These are phyloP conservation scores for Tenthredo amoena DNA, from an alignment of 2,888 invertebrate species.

Conservation along the genomic window DNA sequence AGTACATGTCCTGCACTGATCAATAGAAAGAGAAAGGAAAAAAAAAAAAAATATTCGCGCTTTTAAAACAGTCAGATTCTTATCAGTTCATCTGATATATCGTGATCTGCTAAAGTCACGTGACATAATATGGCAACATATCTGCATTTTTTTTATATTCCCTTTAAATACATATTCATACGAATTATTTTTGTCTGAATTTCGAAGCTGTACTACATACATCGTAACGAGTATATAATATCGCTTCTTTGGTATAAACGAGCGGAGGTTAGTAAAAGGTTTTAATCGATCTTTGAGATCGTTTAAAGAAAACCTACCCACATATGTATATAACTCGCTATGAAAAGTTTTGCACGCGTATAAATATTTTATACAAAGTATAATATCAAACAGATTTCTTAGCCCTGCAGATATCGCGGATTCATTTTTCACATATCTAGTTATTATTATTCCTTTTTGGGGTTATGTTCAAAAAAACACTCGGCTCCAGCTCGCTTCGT, in stretches of 20 bases:
- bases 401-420: too few species aligned
- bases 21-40: neutral
- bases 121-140: constrained; percentile 61
- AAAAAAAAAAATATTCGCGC: neutral
- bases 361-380: too few species aligned
- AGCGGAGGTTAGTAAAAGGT: too few species aligned
- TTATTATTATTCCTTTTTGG: neutral
- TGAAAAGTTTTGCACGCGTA: too few species aligned
- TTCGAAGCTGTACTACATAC: neutral
- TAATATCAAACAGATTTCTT: too few species aligned
- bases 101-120: constrained; percentile 60
- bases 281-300: too few species aligned
- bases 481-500: neutral
- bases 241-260: too few species aligned
- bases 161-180: neutral
- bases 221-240: too few species aligned
- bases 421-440: neutral
- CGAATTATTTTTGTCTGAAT: neutral
- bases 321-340: too few species aligned
- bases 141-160: constrained; percentile 59
- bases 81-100: constrained; percentile 60
- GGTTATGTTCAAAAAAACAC: neutral
- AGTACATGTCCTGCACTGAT: neutral
- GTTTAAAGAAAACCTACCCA: too few species aligned
- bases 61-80: constrained; percentile 56